Evolutionary conservation across 2,113 vertebrate genomes (phyloP), one percentile per base, ranked within the genome.

Genomic region (Oncorhynchus gorbuscha): DNA sequence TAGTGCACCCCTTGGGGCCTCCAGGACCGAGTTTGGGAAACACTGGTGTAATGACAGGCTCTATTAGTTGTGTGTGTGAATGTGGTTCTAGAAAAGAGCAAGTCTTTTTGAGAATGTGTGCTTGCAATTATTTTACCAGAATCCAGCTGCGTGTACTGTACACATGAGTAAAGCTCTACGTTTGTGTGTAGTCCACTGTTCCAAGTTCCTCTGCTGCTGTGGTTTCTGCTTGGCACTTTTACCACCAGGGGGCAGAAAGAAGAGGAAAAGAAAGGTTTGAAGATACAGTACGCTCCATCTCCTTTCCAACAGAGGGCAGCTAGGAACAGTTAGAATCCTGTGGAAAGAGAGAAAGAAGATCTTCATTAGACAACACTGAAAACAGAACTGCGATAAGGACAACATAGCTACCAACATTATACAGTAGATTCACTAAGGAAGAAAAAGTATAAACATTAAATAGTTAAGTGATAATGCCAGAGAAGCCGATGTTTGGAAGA

Each of bases 271-370:
- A 55, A 18, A 58, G 55, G 55, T 58, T 6, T 58, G 55, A n/a
- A 62, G 18, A 9, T 9, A 14, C 55, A 58, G 55, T 58, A 3
- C 4, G 5, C 20, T 58, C 20, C 55, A 58, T 14, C 1, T 89
- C 85, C 65, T 85, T 49, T 72, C 16, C 49, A 59, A 24, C 70
- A 81, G 83, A 86, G 84, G 83, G 85, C 88, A 89, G 89, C 90
- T 85, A 76, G 84, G 82, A 77, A 85, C 84, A 87, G 89, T 85
- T 82, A 79, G 79, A 82, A 78, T 69, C 86, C 87, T 91, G 84
- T 2, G 9, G 51, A 18, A 72, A 30, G 26, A 72, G 22, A 32
- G 18, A 18, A 26, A 20, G 9, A 58, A 70, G 8, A 70, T 20
- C 22, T 55, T 16, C 16, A 55, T 45, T 18, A 55, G 51, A 55